Conservation (phyloP, 2,797 vertebrate genomes). For the Bufotes viridis region DNA sequence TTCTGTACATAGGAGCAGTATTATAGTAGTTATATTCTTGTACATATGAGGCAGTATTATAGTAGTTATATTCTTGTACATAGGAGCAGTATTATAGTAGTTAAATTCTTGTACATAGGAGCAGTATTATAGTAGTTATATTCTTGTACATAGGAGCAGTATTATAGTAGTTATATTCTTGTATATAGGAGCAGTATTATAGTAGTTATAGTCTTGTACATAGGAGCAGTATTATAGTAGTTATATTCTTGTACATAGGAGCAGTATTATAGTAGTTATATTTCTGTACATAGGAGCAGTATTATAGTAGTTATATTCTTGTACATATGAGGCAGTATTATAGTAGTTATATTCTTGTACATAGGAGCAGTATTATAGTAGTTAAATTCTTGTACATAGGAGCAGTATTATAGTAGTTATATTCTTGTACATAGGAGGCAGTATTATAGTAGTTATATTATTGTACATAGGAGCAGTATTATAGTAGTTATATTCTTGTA, state of each 20-base stretch:
- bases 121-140: slow-evolving; percentile 7
- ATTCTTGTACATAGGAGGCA: slow-evolving; percentile 3
- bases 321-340: background rate
- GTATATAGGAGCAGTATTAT: background rate
- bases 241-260: slow-evolving; percentile 5
- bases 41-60: slow-evolving; percentile 1
- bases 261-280: too few species aligned
- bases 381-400: background rate
- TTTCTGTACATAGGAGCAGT: background rate
- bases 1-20: background rate
- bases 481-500: too few species aligned
- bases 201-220: slow-evolving; percentile 3
- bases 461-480: too few species aligned
- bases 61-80: slow-evolving; percentile 8
- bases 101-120: slow-evolving; percentile 6
- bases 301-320: slow-evolving; percentile 3
- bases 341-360: background rate
- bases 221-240: background rate
- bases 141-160: background rate
- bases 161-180: slow-evolving; percentile 2
- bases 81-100: background rate
- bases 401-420: background rate
- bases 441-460: background rate
- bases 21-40: slow-evolving; percentile 13
- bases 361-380: background rate